Conservation (phyloP, 1,140 invertebrate genomes). For the Plutomurus gul region DNA sequence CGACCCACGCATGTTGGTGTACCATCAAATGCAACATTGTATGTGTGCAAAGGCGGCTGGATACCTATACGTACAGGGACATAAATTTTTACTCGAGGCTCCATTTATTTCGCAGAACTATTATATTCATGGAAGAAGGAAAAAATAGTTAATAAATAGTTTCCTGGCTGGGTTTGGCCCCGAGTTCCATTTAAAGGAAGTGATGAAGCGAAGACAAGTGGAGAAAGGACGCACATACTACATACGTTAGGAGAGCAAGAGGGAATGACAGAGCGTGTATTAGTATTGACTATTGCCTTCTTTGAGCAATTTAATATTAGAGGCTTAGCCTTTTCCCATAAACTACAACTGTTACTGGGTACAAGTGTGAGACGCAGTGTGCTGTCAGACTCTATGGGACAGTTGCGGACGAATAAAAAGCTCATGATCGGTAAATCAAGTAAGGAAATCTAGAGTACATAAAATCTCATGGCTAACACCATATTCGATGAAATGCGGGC, state of each 20-base stretch:
- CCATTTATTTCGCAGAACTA: not conserved
- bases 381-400: constrained; percentile 5
- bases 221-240: not conserved
- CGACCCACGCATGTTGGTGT: too few species aligned
- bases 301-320: not conserved
- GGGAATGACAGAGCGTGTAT: not conserved
- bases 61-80: too few species aligned
- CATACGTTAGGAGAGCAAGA: not conserved
- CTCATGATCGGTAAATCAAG: constrained; percentile 50
- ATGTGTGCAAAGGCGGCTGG: too few species aligned
- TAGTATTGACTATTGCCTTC: constrained; percentile 11
- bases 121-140: not conserved
- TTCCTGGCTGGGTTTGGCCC: not conserved
- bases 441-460: constrained; percentile 19
- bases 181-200: not conserved
- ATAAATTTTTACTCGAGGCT: too few species aligned
- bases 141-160: not conserved
- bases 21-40: too few species aligned
- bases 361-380: constrained; percentile 13
- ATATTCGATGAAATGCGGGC: not conserved
- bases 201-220: not conserved
- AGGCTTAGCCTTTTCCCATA: not conserved
- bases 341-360: constrained; percentile 32
- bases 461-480: not conserved
- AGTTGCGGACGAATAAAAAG: constrained; percentile 38